Evolutionary conservation across 2,888 invertebrate genomes (phyloP).

Genomic region (Orthosia gracilis): DNA sequence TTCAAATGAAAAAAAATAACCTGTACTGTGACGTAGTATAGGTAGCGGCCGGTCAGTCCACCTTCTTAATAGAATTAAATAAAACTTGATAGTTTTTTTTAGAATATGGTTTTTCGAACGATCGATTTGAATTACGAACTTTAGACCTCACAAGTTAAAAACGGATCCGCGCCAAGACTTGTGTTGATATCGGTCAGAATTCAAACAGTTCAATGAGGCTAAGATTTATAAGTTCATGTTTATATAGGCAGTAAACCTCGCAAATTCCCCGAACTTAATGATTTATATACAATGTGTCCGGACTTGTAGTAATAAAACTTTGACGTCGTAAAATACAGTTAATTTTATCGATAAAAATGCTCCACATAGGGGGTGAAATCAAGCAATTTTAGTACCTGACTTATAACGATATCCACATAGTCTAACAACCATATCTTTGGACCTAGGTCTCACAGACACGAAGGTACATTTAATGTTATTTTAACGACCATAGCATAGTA

Average conservation of each 20-base stretch:
- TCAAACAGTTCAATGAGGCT: constrained; percentile 31
- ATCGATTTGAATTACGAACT: constrained; percentile 16
- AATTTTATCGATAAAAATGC: too few species aligned
- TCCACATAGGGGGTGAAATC: too few species aligned
- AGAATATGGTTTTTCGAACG: constrained; percentile 2
- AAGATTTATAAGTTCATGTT: constrained; percentile 15
- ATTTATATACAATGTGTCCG: neutral
- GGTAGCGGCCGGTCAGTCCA: neutral
- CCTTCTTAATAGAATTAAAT: constrained; percentile 17
- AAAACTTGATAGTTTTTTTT: neutral
- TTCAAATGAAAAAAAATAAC: neutral
- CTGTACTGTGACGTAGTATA: neutral
- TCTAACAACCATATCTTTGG: too few species aligned
- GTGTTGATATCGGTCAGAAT: constrained; percentile 9
- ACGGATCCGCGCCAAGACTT: constrained; percentile 13
- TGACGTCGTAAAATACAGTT: too few species aligned
- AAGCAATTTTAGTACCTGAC: too few species aligned
- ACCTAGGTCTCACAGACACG: too few species aligned
- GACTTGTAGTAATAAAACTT: too few species aligned
- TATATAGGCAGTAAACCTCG: constrained; percentile 34
- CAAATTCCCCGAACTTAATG: constrained; percentile 25
- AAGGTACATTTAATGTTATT: too few species aligned
- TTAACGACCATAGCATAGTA: too few species aligned
- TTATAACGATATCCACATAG: too few species aligned
- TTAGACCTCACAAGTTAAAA: neutral